Conservation (phyloP, 2,888 invertebrate species). For the Coelogynopora nodosa region DNA sequence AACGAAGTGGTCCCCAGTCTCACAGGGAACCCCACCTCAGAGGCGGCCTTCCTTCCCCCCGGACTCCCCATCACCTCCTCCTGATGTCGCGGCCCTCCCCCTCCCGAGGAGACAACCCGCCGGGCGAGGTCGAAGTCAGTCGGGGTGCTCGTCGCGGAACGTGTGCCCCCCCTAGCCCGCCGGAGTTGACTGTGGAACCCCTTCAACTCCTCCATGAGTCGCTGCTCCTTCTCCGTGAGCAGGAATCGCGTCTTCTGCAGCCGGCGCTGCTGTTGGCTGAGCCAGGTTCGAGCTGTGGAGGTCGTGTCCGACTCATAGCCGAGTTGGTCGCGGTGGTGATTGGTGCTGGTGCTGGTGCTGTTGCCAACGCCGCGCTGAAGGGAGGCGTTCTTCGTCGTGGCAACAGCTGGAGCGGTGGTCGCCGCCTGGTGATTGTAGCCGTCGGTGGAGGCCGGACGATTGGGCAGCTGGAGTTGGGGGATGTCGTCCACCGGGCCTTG, state of each 20-base stretch:
- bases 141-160: neutral
- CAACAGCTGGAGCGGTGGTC: too few relatives aligned
- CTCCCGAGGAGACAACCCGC: neutral
- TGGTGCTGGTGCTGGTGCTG: neutral
- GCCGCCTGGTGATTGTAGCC: too few relatives aligned
- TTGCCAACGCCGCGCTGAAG: neutral
- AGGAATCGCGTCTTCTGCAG: neutral
- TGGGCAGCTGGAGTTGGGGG: neutral
- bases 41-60: neutral
- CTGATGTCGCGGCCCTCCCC: neutral
- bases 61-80: neutral
- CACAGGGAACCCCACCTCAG: neutral
- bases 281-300: neutral
- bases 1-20: neutral
- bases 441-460: neutral
- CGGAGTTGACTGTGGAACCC: neutral
- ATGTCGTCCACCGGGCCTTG: neutral
- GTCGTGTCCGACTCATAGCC: constrained; percentile 2
- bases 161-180: neutral
- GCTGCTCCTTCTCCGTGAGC: neutral
- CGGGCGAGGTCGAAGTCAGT: neutral
- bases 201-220: constrained; percentile 22
- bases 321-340: neutral
- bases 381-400: neutral
- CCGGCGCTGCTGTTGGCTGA: neutral